phyloP scores from a whole-genome alignment of 2,888 invertebrate genomes.

The Anarsia innoxiella region DNA sequence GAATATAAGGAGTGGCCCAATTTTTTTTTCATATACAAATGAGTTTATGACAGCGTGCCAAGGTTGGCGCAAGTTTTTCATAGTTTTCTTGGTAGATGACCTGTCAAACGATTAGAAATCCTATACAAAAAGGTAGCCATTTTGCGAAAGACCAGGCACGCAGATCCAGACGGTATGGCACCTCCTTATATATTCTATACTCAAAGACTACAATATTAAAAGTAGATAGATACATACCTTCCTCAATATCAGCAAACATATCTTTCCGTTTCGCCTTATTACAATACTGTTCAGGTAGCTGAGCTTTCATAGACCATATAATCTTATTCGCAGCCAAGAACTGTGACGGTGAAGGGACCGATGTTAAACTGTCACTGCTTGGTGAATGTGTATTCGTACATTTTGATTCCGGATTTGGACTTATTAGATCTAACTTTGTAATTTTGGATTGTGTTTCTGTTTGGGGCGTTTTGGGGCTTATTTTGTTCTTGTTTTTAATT shows the following conservation, averaged over 20 bases:
- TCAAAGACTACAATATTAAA: too few species aligned
- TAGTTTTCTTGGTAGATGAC: too few species aligned
- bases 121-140: too few species aligned
- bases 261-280: slow-evolving; percentile 50
- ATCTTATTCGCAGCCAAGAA: slow-evolving; percentile 67
- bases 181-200: too few species aligned
- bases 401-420: slow-evolving; percentile 40
- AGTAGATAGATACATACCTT: too few species aligned
- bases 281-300: slow-evolving; percentile 54
- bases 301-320: slow-evolving; percentile 65
- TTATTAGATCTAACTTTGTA: slow-evolving; percentile 18
- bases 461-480: slow-evolving; percentile 29
- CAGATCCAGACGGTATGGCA: too few species aligned
- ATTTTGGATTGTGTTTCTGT: slow-evolving; percentile 30
- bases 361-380: slow-evolving; percentile 49
- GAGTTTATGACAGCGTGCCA: too few species aligned
- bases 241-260: slow-evolving; percentile 63
- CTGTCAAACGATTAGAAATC: too few species aligned
- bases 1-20: too few species aligned
- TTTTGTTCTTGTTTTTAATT: slow-evolving; percentile 24
- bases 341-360: slow-evolving; percentile 57
- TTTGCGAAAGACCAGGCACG: too few species aligned
- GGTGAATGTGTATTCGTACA: slow-evolving; percentile 42
- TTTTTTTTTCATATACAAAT: too few species aligned
- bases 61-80: too few species aligned